phyloP scores from a whole-genome alignment of 2,113 vertebrate genomes.

The Pogonocichla stellata region DNA sequence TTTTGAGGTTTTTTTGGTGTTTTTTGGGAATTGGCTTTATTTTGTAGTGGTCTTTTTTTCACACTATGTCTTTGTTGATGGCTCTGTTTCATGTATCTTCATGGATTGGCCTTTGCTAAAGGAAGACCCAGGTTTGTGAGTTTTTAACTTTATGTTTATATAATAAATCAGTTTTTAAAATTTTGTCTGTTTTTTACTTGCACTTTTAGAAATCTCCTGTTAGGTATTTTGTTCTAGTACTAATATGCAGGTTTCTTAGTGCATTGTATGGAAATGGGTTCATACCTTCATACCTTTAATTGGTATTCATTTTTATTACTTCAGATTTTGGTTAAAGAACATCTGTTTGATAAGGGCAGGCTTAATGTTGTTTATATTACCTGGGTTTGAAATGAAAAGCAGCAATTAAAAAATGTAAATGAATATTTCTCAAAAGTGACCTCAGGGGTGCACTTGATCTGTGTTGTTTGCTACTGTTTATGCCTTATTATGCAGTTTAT shows the following conservation, averaged over 20 bases:
- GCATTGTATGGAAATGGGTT: neutral
- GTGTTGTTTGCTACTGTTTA: neutral
- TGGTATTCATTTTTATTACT: neutral
- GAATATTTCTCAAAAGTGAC: neutral
- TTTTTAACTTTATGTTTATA: neutral
- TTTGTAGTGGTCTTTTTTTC: neutral
- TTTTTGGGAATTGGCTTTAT: neutral
- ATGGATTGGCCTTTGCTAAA: neutral
- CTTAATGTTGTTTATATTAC: constrained; percentile 45
- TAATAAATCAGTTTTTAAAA: neutral
- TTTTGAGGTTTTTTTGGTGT: neutral
- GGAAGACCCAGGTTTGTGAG: neutral
- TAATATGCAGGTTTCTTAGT: neutral
- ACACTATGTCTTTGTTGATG: neutral
- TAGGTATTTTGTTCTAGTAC: neutral
- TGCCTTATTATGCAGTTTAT: neutral
- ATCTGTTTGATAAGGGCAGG: constrained; percentile 8
- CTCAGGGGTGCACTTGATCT: neutral
- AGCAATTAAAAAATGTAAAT: constrained; percentile 64
- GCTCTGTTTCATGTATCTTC: neutral
- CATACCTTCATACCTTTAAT: neutral
- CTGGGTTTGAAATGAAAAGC: constrained; percentile 27
- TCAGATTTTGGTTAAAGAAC: constrained; percentile 13
- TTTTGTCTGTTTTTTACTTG: neutral
- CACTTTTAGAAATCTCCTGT: neutral